phyloP scores from a whole-genome alignment of 2,113 vertebrate species.

The Patagioenas fasciata region DNA sequence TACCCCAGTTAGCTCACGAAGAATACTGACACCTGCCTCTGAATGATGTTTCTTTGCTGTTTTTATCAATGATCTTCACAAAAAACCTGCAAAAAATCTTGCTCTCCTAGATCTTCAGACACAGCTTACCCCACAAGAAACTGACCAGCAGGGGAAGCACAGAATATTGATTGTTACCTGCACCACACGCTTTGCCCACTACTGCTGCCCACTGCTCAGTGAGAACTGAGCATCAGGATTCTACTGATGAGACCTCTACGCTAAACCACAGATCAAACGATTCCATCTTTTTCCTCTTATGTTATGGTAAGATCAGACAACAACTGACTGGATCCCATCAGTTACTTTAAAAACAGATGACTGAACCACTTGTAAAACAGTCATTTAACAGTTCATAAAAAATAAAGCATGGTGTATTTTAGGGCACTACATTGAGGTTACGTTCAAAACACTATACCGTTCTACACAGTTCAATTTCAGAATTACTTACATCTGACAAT shows the following conservation, averaged over 20 bases:
- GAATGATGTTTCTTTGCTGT: not conserved
- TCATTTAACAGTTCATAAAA: not conserved
- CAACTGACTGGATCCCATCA: not conserved
- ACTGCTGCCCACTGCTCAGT: not conserved
- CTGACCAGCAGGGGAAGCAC: not conserved
- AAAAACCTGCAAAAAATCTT: not conserved
- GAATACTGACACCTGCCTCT: not conserved
- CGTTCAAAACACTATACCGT: not conserved
- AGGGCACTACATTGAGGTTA: not conserved
- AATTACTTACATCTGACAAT: constrained; percentile 88
- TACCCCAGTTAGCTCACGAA: not conserved
- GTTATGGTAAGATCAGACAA: not conserved
- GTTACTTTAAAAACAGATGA: not conserved
- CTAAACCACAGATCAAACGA: not conserved
- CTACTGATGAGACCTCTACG: not conserved
- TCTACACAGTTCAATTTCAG: not conserved
- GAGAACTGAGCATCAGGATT: not conserved
- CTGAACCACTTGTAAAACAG: not conserved
- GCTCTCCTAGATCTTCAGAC: not conserved
- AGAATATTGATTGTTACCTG: not conserved
- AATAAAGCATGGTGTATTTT: not conserved
- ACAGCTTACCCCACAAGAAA: not conserved
- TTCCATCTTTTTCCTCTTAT: not conserved
- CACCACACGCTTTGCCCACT: not conserved
- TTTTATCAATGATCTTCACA: not conserved